Evolutionary conservation across 1,140 invertebrate genomes (phyloP).

Genomic region (Caenorhabditis latens): DNA sequence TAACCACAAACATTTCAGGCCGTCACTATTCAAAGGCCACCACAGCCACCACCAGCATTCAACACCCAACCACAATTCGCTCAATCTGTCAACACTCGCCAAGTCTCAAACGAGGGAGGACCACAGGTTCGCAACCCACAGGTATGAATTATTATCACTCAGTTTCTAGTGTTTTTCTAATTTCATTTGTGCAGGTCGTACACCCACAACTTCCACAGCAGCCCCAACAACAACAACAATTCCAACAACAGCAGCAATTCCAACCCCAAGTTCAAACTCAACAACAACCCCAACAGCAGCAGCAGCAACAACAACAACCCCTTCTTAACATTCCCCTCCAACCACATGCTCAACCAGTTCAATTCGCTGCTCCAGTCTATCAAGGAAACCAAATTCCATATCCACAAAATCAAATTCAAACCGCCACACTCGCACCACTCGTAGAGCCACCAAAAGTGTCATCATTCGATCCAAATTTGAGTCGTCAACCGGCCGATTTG

Average conservation of each 20-base stretch:
- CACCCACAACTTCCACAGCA: not conserved
- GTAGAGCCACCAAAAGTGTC: constrained; percentile 52
- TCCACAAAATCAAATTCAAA: constrained; percentile 42
- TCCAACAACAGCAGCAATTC: constrained; percentile 34
- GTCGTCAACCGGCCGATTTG: constrained; percentile 57
- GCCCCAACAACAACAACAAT: not conserved
- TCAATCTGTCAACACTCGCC: constrained; percentile 37
- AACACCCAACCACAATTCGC: constrained; percentile 34
- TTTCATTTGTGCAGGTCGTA: not conserved
- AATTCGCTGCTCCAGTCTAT: constrained; percentile 45
- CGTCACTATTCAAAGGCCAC: constrained; percentile 12
- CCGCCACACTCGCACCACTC: constrained; percentile 57
- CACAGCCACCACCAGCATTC: constrained; percentile 40
- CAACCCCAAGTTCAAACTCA: constrained; percentile 31
- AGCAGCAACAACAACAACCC: constrained; percentile 21
- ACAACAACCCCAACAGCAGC: constrained; percentile 17
- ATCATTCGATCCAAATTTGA: constrained; percentile 43
- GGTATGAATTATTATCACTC: not conserved
- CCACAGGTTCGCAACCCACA: constrained; percentile 26
- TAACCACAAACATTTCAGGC: not conserved
- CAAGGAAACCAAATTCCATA: constrained; percentile 51
- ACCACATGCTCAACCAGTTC: constrained; percentile 54
- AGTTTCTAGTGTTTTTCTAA: not conserved
- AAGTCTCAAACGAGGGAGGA: constrained; percentile 44
- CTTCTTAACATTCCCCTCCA: constrained; percentile 43